These are phyloP conservation scores for Aphidius colemani DNA, from an alignment of 2,888 invertebrate genomes.

Conservation along the genomic window DNA sequence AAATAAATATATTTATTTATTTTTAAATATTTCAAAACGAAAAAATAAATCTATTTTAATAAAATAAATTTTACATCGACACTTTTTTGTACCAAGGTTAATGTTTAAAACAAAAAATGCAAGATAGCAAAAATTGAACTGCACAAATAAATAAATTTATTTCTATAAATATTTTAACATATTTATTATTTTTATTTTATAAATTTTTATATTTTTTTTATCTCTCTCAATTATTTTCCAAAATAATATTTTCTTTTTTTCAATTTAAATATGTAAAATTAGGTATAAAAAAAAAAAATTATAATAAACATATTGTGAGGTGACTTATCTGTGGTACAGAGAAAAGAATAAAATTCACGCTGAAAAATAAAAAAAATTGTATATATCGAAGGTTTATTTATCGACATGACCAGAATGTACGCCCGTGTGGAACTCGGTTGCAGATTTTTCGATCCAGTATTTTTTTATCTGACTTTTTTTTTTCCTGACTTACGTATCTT, in stretches of 20 bases:
- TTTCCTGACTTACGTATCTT: constrained; percentile 6
- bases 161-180: no score
- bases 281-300: not conserved
- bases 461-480: constrained; percentile 6
- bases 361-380: constrained; percentile 40
- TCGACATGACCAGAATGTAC: constrained; percentile 34
- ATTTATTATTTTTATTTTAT: not conserved
- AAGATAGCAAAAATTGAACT: no score
- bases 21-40: no score
- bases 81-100: not conserved
- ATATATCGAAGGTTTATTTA: constrained; percentile 50
- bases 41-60: no score
- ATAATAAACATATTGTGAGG: constrained; percentile 23
- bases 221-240: not conserved
- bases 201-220: not conserved
- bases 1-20: no score
- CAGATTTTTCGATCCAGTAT: constrained; percentile 11
- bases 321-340: not conserved
- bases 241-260: not conserved
- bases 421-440: constrained; percentile 17
- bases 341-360: constrained; percentile 38
- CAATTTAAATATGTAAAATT: not conserved
- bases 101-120: no score
- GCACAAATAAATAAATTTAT: no score
- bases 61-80: no score